Percentiles rank a stretch among this genome's conserved stretches.
Conservation (phyloP, 2,113 vertebrate species). For the Lepisosteus oculatus region DNA sequence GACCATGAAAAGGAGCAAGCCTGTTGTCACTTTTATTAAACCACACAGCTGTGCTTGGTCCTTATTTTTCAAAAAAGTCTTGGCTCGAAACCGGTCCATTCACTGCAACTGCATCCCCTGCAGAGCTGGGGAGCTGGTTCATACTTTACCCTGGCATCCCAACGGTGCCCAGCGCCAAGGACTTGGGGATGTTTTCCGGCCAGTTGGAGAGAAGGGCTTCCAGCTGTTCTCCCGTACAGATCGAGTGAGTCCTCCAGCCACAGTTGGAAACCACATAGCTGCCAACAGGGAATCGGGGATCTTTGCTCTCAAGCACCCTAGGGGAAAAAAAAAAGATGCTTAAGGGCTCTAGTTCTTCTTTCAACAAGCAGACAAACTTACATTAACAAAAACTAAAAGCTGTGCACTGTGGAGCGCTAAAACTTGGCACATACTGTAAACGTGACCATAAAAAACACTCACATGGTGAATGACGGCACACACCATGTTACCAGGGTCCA, state of each 20-base stretch:
- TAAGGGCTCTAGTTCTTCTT: no score
- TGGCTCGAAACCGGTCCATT: no score
- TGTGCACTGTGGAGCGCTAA: background rate
- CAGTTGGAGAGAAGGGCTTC: conserved; percentile 55
- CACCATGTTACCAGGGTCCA: no score
- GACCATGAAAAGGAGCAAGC: no score
- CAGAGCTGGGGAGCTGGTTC: background rate
- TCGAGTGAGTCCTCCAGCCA: conserved; percentile 77
- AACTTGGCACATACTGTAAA: background rate
- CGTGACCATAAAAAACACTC: background rate
- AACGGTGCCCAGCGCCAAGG: conserved; percentile 74
- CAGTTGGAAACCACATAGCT: conserved; percentile 43
- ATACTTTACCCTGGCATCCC: conserved; percentile 82
- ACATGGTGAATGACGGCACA: background rate
- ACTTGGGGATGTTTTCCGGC: conserved; percentile 71
- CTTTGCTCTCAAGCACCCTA: conserved; percentile 80
- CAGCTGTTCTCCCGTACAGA: conserved; percentile 66
- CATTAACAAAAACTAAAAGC: background rate
- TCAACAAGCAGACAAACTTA: background rate
- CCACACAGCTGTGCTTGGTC: no score
- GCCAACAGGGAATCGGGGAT: conserved; percentile 64
- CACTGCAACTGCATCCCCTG: background rate
- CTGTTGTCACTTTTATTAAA: no score
- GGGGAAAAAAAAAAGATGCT: conserved; percentile 21
- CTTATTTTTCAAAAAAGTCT: no score